phyloP scores from a whole-genome alignment of 2,113 vertebrate genomes.

The Odontophorus gujanensis region DNA sequence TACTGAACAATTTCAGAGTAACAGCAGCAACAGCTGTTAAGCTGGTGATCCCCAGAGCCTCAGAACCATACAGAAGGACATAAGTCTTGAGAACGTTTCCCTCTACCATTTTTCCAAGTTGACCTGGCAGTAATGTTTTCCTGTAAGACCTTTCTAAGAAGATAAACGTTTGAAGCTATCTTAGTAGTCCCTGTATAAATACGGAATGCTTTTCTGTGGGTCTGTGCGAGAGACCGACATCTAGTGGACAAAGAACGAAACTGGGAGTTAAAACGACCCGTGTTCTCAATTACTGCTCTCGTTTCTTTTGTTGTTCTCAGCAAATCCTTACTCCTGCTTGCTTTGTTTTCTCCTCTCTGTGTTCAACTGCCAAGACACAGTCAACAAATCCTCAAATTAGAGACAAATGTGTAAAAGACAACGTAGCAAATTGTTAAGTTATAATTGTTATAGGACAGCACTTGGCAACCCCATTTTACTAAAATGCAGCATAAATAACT shows the following conservation, averaged over 20 bases:
- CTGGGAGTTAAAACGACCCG: accelerated
- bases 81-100: neutral
- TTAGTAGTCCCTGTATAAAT: neutral
- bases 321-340: neutral
- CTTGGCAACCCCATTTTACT: neutral
- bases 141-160: constrained; percentile 6
- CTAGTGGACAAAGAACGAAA: constrained; percentile 14
- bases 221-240: neutral
- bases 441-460: neutral
- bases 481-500: neutral
- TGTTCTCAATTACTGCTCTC: neutral
- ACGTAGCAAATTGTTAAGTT: neutral
- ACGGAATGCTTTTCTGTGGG: neutral
- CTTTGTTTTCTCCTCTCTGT: neutral
- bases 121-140: neutral
- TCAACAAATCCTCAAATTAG: neutral
- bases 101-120: neutral
- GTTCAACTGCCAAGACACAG: neutral
- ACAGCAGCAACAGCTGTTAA: neutral
- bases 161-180: neutral
- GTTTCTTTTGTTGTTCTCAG: neutral
- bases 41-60: constrained; percentile 11
- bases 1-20: neutral
- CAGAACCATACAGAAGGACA: neutral
- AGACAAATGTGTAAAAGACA: neutral